Evolutionary conservation across 2,888 invertebrate species (phyloP).

Genomic region (Argyra leucocephala): DNA sequence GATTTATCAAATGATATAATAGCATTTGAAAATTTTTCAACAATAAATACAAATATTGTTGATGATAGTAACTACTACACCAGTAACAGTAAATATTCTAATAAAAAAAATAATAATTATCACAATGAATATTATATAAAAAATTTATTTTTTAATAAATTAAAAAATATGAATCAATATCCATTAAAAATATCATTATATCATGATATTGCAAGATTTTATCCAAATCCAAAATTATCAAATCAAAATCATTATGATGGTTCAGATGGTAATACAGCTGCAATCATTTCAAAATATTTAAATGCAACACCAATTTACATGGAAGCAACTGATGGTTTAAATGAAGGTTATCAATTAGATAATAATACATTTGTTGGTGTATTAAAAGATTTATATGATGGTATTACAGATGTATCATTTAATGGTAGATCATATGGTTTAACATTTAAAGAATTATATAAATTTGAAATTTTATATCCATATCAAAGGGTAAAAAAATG

Average conservation of each 20-base stretch:
- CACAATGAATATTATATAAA: background rate
- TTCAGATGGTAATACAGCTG: slow-evolving; percentile 29
- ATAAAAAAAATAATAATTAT: too few species aligned
- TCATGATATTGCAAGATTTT: slow-evolving; percentile 29
- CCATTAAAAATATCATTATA: slow-evolving; percentile 34
- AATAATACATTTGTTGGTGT: slow-evolving; percentile 32
- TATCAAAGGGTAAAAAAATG: slow-evolving; percentile 28
- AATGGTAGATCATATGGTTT: slow-evolving; percentile 32
- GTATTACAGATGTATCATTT: slow-evolving; percentile 30
- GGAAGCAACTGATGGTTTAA: slow-evolving; percentile 29
- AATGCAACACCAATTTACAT: slow-evolving; percentile 34
- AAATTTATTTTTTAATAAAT: slow-evolving; percentile 29
- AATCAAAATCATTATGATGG: slow-evolving; percentile 14
- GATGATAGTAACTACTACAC: background rate
- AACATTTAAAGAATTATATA: slow-evolving; percentile 23
- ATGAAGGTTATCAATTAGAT: slow-evolving; percentile 29
- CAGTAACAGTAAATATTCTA: background rate
- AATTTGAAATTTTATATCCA: slow-evolving; percentile 32
- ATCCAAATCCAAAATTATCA: slow-evolving; percentile 14
- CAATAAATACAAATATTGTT: background rate
- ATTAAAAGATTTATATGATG: slow-evolving; percentile 27
- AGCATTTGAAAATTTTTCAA: background rate
- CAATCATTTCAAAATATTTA: slow-evolving; percentile 26
- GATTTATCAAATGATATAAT: background rate
- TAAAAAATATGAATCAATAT: slow-evolving; percentile 29